Base-by-base conservation (phyloP, 2,113 vertebrate genomes). In the Eleginops maclovinus region DNA sequence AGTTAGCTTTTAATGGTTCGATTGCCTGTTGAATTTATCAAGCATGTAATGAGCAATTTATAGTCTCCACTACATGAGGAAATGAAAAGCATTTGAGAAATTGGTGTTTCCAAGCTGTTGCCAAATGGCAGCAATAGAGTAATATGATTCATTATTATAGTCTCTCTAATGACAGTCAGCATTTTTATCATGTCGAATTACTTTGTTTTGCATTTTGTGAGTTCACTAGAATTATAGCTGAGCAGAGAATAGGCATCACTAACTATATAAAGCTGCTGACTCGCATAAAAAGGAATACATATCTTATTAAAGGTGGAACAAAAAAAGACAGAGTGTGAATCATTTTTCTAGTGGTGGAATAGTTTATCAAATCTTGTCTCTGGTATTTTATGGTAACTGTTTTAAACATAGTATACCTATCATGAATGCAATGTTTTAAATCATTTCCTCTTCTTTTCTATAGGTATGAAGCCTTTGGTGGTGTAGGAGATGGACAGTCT, bases 381-480 rank as follows among this genome's bases (percentile, higher is more conserved):
- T 64, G 19, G 2, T 24, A 16, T 47, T 55, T 56, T 21, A 54
- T 40, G 4, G 2, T 21, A 9, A 31, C 11, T 47, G 11, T 46
- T 40, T 46, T 22, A 10, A 26, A 53, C 2, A 46, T 7, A 6
- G 21, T 11, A n/a, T 9, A 10, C 36, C 13, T 56, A 24, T 31
- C 14, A 43, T 26, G 24, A 50, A 16, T 49, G 12, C 43, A 58
- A 6, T 36, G 4, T 65, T 73, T 76, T 24, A 41, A 75, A 50
- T 5, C 2, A 40, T 50, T 0, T 8, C 24, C 21, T 59, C 16
- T 77, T 28, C 1, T 2, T 28, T 43, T 63, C 46, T 13, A 60
- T 75, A 99, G 98, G 80, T 99, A 98, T 73, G 95, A 97, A 82
- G 91, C 85, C 58, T 98, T 98, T 88, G 94, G 93, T 12, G 93